phyloP scores from a whole-genome alignment of 2,797 vertebrate genomes.

The Gymnopithys bicolor region DNA sequence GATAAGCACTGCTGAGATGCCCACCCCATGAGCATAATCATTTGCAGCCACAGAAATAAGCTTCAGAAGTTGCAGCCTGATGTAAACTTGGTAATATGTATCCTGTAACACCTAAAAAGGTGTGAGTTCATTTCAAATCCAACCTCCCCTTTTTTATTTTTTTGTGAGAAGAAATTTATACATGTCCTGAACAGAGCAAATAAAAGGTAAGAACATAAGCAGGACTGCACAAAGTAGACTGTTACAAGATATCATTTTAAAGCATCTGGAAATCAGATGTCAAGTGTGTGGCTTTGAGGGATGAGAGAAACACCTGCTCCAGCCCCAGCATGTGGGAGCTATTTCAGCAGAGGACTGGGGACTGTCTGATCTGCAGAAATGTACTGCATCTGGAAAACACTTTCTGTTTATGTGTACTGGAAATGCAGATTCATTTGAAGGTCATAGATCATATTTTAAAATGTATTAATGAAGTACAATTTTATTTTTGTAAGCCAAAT shows the following conservation, averaged over 20 bases:
- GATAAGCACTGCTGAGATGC: neutral
- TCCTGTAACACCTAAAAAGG: neutral
- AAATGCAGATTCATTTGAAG: neutral
- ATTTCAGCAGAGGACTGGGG: neutral
- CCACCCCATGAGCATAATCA: neutral
- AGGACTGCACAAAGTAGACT: neutral
- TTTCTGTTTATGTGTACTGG: neutral
- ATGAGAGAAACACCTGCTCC: neutral
- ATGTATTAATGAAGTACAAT: neutral
- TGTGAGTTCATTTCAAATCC: neutral
- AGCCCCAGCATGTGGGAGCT: neutral
- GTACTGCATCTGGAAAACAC: neutral
- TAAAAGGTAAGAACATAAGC: neutral
- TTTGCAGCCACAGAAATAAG: neutral
- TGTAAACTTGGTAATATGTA: neutral
- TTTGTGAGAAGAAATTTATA: neutral
- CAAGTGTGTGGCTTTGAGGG: neutral
- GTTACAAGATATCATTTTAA: neutral
- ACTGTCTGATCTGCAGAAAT: neutral
- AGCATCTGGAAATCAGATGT: slow-evolving; percentile 6
- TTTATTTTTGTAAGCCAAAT: neutral
- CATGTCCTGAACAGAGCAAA: neutral
- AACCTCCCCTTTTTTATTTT: neutral
- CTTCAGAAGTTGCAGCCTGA: neutral
- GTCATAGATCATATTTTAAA: neutral